Base-by-base conservation (phyloP, 1,140 invertebrate species). In the Drosophila eugracilis region DNA sequence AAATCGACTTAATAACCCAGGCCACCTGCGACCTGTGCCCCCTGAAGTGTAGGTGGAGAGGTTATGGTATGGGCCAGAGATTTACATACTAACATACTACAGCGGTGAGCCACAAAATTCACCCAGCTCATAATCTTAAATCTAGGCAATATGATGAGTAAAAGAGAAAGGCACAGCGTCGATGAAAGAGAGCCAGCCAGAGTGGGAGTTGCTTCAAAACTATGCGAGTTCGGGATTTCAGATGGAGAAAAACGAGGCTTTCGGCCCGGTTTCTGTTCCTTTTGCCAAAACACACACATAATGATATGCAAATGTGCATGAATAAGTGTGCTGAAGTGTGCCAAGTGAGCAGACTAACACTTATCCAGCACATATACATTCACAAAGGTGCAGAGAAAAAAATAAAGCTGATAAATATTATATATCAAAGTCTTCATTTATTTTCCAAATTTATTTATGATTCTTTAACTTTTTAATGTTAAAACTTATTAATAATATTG, bases 221-320 rank as follows among this genome's bases (percentile, higher is more conserved):
- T 78, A 85, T 75, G 50, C 22, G 37, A 76, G 34, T 52, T 37
- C 22, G 30, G 55, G 22, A 65, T 41, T 32, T 26, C 17, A 26
- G 55, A 65, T 39, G 60, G 30, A 65, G 60, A 62, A 65, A 65
- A 62, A 47, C 60, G 55, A 62, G 60, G 55, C 57, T 65, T 63
- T 74, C 66, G 65, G 44, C 75, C 37, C 70, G 44, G 58, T 26
- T 55, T 59, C 24, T 19, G 48, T n/a, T 36, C 30, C 30, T 55
- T 52, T 59, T 59, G 55, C 48, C 55, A 72, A 72, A 45, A 62
- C 50, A 50, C 74, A 74, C 58, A 71, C 73, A 58, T 86, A 85
- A 85, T 86, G 83, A 85, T 85, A 85, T 85, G 81, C 83, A 86
- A 85, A 85, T 85, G 81, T 86, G 77, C 58, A 86, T 71, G 80